Evolutionary conservation across 2,797 vertebrate species (phyloP).

Genomic region (Mormyrops boulengeri): DNA sequence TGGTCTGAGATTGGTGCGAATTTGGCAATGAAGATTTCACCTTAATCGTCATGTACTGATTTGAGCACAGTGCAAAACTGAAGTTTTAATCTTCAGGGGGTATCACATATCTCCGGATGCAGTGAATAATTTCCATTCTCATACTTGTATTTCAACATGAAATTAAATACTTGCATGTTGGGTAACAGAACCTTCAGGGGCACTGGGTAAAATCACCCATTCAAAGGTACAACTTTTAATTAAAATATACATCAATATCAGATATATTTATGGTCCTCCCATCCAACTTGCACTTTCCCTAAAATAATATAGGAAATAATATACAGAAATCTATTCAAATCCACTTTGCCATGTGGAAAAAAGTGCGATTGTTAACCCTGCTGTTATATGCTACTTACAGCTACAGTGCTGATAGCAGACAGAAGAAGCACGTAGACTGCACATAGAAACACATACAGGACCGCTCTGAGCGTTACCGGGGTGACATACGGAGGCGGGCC

Average conservation of each 20-base stretch:
- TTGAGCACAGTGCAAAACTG: background rate
- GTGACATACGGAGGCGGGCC: conserved; percentile 23
- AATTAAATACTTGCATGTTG: conserved; percentile 6
- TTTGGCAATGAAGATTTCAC: background rate
- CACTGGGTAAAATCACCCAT: background rate
- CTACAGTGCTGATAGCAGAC: conserved; percentile 37
- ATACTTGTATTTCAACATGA: conserved; percentile 16
- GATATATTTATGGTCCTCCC: background rate
- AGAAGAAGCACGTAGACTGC: conserved; percentile 36
- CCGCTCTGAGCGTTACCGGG: conserved; percentile 40
- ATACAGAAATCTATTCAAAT: conserved; percentile 21
- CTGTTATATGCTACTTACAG: conserved; percentile 32
- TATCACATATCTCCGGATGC: background rate
- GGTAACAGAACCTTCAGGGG: conserved; percentile 15
- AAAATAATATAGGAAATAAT: conserved; percentile 33
- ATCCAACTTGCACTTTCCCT: conserved; percentile 15
- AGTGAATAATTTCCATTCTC: conserved; percentile 6
- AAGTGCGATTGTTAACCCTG: conserved; percentile 33
- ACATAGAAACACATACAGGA: conserved; percentile 40
- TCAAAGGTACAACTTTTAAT: background rate
- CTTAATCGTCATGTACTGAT: background rate
- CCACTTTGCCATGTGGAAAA: conserved; percentile 2
- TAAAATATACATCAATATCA: background rate
- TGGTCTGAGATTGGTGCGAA: background rate
- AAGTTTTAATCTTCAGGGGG: background rate